Conservation (phyloP, 2,888 invertebrate genomes). For the Cheilosia variabilis region DNA sequence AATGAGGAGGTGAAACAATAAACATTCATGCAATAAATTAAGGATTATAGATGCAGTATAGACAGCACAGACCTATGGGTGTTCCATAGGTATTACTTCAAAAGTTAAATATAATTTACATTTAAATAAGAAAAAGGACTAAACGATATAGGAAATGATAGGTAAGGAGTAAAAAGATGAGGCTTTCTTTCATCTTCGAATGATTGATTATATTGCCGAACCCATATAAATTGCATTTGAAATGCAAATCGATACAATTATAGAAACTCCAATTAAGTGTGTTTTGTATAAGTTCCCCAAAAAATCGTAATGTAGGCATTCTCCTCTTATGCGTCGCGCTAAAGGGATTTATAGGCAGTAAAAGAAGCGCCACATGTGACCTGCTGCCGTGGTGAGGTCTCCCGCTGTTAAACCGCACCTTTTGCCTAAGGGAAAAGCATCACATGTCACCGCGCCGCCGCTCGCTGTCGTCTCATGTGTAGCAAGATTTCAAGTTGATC, state of each 20-base stretch:
- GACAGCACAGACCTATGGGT: too few relatives aligned
- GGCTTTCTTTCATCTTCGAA: background rate
- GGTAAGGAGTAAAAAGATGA: too few relatives aligned
- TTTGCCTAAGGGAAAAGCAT: constrained; percentile 59
- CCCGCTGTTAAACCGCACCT: constrained; percentile 73
- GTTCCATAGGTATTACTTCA: too few relatives aligned
- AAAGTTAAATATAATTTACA: too few relatives aligned
- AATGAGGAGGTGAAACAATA: too few relatives aligned
- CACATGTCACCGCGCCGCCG: constrained; percentile 64
- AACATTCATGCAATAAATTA: too few relatives aligned
- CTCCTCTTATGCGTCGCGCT: constrained; percentile 30
- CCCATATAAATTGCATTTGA: constrained; percentile 11
- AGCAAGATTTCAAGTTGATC: constrained; percentile 48
- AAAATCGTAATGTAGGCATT: constrained; percentile 19
- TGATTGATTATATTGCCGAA: constrained; percentile 1
- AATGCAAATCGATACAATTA: constrained; percentile 45
- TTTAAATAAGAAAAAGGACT: too few relatives aligned
- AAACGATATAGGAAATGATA: too few relatives aligned
- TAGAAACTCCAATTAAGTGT: constrained; percentile 1
- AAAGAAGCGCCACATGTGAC: constrained; percentile 73
- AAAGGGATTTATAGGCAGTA: constrained; percentile 62
- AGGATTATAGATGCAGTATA: too few relatives aligned
- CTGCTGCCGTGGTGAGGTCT: constrained; percentile 68
- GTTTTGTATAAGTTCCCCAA: background rate
- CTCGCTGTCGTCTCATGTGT: constrained; percentile 31